phyloP scores from a whole-genome alignment of 2,888 invertebrate genomes.

The Eustalomyia histrio region DNA sequence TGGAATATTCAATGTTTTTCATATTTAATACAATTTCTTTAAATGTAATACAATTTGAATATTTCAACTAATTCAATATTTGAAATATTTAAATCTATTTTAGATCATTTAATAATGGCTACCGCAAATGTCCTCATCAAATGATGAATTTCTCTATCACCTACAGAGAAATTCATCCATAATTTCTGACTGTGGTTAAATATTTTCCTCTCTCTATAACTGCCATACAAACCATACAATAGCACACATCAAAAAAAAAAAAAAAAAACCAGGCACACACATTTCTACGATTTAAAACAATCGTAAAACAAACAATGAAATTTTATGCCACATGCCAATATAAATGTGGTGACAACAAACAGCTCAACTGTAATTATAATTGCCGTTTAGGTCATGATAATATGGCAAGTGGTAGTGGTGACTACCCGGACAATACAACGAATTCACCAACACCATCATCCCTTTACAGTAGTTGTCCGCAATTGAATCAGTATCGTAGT shows the following conservation, averaged over 20 bases:
- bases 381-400: conserved; percentile 70
- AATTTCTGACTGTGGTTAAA: conserved; percentile 34
- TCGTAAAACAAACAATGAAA: conserved; percentile 72
- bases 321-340: conserved; percentile 78
- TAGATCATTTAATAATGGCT: conserved; percentile 47
- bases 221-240: conserved; percentile 7
- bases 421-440: conserved; percentile 65
- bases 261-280: background rate
- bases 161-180: conserved; percentile 35
- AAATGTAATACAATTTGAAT: too few relatives aligned
- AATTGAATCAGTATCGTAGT: conserved; percentile 70
- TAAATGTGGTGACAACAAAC: conserved; percentile 75
- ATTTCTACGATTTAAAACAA: conserved; percentile 36
- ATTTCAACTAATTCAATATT: too few relatives aligned
- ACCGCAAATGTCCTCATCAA: background rate
- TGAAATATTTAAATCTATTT: conserved; percentile 7
- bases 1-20: too few relatives aligned
- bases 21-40: too few relatives aligned
- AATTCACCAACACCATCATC: conserved; percentile 75
- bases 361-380: conserved; percentile 65
- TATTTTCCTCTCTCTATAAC: conserved; percentile 30
- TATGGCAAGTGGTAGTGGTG: conserved; percentile 74
- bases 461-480: conserved; percentile 78
- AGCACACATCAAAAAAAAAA: background rate
- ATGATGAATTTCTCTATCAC: conserved; percentile 50